Evolutionary conservation across 1,140 invertebrate species (phyloP), one percentile per base, ranked within the genome.

Genomic region (Anoplophora glabripennis): DNA sequence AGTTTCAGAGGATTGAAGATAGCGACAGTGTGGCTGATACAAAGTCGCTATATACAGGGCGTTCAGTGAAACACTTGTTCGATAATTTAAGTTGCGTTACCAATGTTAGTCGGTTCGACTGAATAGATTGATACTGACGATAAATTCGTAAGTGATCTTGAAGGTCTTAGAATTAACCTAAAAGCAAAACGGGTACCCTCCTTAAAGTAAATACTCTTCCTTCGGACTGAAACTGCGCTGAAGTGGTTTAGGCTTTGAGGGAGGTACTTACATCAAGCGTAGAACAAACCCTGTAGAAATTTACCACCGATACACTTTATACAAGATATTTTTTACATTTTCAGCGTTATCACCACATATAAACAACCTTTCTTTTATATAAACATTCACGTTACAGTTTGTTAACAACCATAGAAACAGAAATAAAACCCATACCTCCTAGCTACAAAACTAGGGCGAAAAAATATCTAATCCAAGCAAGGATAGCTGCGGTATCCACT

Each of bases 261-360:
- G 3, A 3, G 21, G 21, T 28, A 28, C 21, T 5, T 2, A 28
- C 5, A 2, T 7, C 12, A 57, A 57, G 47, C 44, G 44, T 44
- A 47, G 18, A 57, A 57, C 54, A 46, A 47, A 57, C 54, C 54
- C 54, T 57, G 54, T 57, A 45, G 48, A 17, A 57, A 47, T 57
- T 46, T 57, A 53, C 33, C 52, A 42, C 41, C 28, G 52, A 53
- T 28, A 28, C 21, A 28, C 21, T 28, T 28, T 28, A 28, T 28
- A 28, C 21, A 28, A 28, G 21, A 28, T 5, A 28, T 28, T 28
- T n/a, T 28, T 28, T 28, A 28, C 21, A 28, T 28, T 28, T 28
- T 28, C 5, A 57, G 46, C 33, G 21, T 56, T 56, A 56, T 56
- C 44, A 21, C 36, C 36, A 38, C 48, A 57, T 14, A 53, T 46